These are phyloP conservation scores for Cichlasoma orientale DNA, from an alignment of 2,797 vertebrate genomes.

Conservation along the genomic window DNA sequence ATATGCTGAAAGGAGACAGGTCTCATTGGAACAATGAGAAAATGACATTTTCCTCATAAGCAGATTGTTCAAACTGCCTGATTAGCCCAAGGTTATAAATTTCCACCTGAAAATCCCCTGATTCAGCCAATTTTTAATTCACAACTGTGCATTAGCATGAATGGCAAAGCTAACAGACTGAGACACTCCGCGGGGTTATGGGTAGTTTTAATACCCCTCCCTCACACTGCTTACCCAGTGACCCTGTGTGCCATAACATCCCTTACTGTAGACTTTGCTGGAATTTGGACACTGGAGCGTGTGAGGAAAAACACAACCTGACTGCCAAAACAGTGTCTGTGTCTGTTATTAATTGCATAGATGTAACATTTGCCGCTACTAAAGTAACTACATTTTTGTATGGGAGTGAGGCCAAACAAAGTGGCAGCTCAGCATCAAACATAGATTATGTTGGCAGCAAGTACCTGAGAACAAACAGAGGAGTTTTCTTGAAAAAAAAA, in stretches of 20 bases:
- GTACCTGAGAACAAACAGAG: slow-evolving; percentile 27
- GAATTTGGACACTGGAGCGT: slow-evolving; percentile 40
- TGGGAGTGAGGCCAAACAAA: slow-evolving; percentile 35
- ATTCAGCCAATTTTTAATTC: too few species aligned
- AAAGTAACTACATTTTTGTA: slow-evolving; percentile 5
- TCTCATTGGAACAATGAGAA: background rate
- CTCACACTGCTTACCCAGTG: slow-evolving; percentile 49
- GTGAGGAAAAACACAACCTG: too few species aligned
- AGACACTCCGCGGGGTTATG: background rate
- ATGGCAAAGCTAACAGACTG: background rate
- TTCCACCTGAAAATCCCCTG: too few species aligned
- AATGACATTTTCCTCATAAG: background rate
- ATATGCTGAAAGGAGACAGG: background rate
- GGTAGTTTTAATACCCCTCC: slow-evolving; percentile 21
- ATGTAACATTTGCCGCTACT: background rate
- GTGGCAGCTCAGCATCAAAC: slow-evolving; percentile 37
- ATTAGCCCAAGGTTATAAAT: too few species aligned
- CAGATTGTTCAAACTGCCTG: background rate
- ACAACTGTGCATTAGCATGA: too few species aligned
- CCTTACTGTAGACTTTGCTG: slow-evolving; percentile 70
- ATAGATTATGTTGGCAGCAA: slow-evolving; percentile 11
- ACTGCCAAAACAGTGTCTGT: slow-evolving; percentile 1
- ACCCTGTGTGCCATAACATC: slow-evolving; percentile 70
- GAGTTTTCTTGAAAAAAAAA: too few species aligned
- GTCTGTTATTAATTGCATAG: background rate